Evolutionary conservation across 1,140 invertebrate genomes (phyloP).

Genomic region (Papilio dardanus): DNA sequence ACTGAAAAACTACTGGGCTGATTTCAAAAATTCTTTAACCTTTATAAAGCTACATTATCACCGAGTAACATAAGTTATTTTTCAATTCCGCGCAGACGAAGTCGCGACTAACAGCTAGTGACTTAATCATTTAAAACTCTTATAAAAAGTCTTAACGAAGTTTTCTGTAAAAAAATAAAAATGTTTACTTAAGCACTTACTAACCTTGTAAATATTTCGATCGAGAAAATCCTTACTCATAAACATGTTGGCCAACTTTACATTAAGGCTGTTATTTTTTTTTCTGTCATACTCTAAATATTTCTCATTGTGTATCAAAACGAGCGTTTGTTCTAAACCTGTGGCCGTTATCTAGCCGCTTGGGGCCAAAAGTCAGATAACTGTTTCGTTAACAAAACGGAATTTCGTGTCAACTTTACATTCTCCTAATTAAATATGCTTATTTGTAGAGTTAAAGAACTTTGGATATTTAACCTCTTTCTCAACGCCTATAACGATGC

Average conservation of each 20-base stretch:
- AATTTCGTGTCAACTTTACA: conserved; percentile 57
- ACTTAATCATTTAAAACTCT: too few species aligned
- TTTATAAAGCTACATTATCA: too few species aligned
- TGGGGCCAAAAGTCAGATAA: conserved; percentile 56
- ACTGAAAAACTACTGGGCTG: too few species aligned
- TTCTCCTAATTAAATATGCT: conserved; percentile 50
- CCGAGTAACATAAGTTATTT: too few species aligned
- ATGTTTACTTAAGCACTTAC: too few species aligned
- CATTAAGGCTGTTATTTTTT: background rate
- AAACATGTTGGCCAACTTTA: background rate
- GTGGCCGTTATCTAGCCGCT: conserved; percentile 13
- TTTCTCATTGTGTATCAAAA: conserved; percentile 32
- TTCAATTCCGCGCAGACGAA: too few species aligned
- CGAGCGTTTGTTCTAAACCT: conserved; percentile 43
- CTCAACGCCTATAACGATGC: background rate
- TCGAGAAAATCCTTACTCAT: background rate
- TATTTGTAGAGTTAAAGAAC: background rate
- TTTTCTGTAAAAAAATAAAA: too few species aligned
- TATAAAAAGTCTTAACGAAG: too few species aligned
- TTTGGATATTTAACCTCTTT: background rate
- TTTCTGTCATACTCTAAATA: background rate
- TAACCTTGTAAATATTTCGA: too few species aligned
- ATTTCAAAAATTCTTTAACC: too few species aligned
- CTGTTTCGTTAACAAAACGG: conserved; percentile 51
- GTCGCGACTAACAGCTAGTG: too few species aligned